These are phyloP conservation scores for Leptoclinus maculatus DNA, from an alignment of 2,797 vertebrate genomes.

Conservation along the genomic window DNA sequence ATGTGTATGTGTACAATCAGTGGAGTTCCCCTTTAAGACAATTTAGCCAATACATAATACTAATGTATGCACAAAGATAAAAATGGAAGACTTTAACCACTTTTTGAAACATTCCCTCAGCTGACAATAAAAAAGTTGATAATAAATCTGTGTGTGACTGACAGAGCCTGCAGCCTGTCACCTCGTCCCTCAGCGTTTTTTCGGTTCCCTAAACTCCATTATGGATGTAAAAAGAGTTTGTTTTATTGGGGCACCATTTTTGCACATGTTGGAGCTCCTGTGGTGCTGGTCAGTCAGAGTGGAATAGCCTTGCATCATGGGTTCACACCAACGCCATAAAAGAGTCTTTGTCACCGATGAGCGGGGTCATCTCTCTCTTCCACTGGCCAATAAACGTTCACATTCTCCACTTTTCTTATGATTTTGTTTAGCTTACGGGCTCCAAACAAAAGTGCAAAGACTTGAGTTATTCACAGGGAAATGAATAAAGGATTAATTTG, in stretches of 20 bases:
- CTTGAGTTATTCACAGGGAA: conserved; percentile 85
- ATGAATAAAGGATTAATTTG: conserved; percentile 89
- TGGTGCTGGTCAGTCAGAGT: conserved; percentile 85
- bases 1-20: background rate
- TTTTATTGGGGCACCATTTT: conserved; percentile 78
- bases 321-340: conserved; percentile 83
- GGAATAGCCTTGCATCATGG: conserved; percentile 80
- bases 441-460: conserved; percentile 84
- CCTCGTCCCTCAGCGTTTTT: conserved; percentile 61
- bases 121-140: background rate
- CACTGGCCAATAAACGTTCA: conserved; percentile 82
- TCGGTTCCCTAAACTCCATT: conserved; percentile 67
- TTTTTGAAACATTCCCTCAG: background rate
- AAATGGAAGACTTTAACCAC: background rate
- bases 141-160: conserved; percentile 36
- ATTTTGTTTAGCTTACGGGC: conserved; percentile 81
- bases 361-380: conserved; percentile 85
- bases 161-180: conserved; percentile 42
- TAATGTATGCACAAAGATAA: background rate
- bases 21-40: background rate
- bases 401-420: conserved; percentile 86
- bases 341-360: conserved; percentile 82
- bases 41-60: background rate
- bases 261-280: conserved; percentile 81
- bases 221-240: conserved; percentile 73